These are phyloP conservation scores for Sebastes dallii DNA, from an alignment of 2,797 vertebrate species.

Conservation along the genomic window DNA sequence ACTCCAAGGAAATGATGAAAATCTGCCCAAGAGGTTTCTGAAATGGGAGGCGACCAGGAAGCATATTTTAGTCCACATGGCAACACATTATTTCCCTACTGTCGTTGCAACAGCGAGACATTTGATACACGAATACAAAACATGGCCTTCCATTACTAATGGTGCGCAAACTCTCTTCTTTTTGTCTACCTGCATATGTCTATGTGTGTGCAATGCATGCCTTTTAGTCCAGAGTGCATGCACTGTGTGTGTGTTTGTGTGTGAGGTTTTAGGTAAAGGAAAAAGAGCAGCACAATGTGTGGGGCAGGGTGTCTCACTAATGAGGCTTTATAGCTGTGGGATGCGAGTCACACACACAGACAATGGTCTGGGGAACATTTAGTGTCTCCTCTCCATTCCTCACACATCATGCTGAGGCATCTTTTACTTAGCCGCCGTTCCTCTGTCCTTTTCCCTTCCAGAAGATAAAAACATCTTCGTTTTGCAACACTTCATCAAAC, in stretches of 20 bases:
- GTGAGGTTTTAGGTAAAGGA: slow-evolving; percentile 43
- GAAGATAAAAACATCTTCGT: slow-evolving; percentile 66
- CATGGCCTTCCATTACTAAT: slow-evolving; percentile 13
- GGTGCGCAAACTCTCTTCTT: slow-evolving; percentile 1
- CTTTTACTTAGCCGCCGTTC: slow-evolving; percentile 64
- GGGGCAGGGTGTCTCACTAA: slow-evolving; percentile 80
- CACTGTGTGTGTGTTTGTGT: slow-evolving; percentile 37
- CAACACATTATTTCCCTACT: neutral
- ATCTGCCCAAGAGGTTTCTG: slow-evolving; percentile 25
- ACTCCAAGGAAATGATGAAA: slow-evolving; percentile 56
- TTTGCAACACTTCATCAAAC: slow-evolving; percentile 9
- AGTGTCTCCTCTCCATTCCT: slow-evolving; percentile 70
- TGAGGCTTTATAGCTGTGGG: slow-evolving; percentile 81
- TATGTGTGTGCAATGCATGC: slow-evolving; percentile 7
- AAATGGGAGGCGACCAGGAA: slow-evolving; percentile 22
- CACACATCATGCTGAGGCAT: slow-evolving; percentile 70
- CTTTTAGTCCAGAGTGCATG: neutral
- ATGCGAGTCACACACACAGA: slow-evolving; percentile 75
- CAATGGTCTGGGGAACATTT: slow-evolving; percentile 78
- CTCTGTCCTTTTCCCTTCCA: slow-evolving; percentile 46
- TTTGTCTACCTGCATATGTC: neutral
- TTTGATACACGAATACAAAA: slow-evolving; percentile 13
- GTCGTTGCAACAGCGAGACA: neutral
- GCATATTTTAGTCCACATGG: neutral
- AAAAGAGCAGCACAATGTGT: slow-evolving; percentile 60